These are phyloP conservation scores for Ips typographus DNA, from an alignment of 1,140 invertebrate genomes.

Conservation along the genomic window DNA sequence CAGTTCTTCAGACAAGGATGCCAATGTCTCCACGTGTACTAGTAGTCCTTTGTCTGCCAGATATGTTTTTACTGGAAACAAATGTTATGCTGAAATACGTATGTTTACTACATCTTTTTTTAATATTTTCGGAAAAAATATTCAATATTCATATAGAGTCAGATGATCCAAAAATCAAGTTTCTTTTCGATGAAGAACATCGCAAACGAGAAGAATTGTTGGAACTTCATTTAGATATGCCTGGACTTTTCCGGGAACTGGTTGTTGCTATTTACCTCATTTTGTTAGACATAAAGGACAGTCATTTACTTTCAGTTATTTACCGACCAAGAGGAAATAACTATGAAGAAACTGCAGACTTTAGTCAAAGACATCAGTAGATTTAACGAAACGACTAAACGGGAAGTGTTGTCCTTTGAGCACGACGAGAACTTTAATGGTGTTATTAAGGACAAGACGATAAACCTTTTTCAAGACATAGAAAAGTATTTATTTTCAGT, in stretches of 20 bases:
- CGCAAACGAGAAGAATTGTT: constrained; percentile 27
- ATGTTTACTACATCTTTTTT: background rate
- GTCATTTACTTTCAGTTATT: constrained; percentile 14
- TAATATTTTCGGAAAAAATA: background rate
- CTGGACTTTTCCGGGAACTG: constrained; percentile 36
- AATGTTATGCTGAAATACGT: background rate
- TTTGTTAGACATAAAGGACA: background rate
- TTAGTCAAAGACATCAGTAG: constrained; percentile 6
- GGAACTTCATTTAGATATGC: constrained; percentile 33
- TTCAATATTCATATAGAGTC: background rate
- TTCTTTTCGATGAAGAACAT: constrained; percentile 23
- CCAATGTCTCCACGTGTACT: too few relatives aligned
- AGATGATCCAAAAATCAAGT: constrained; percentile 17
- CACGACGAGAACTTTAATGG: background rate
- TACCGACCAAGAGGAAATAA: constrained; percentile 26
- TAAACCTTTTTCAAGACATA: constrained; percentile 8
- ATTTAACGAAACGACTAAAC: background rate
- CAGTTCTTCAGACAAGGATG: too few relatives aligned
- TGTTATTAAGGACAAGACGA: constrained; percentile 6
- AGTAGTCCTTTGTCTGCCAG: background rate
- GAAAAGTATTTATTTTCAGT: constrained; percentile 4
- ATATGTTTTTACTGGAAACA: background rate
- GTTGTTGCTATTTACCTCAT: constrained; percentile 15
- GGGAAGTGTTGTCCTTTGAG: constrained; percentile 3
- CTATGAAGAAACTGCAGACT: constrained; percentile 16